phyloP scores from a whole-genome alignment of 1,140 invertebrate genomes.

The Drosophila micromelanica region DNA sequence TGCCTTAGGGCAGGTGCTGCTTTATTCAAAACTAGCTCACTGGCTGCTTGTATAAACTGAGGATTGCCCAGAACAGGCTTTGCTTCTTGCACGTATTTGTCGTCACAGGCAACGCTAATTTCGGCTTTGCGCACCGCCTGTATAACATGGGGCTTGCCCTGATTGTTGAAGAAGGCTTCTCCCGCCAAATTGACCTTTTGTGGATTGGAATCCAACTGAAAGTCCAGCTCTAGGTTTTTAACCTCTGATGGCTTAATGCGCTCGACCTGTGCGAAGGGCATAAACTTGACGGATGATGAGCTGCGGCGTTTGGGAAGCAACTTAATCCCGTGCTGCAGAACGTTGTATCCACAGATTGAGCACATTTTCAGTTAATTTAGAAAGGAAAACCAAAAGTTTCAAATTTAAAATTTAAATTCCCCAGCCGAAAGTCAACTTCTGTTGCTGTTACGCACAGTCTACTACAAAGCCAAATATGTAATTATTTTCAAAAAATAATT shows the following conservation, averaged over 20 bases:
- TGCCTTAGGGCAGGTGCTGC: conserved; percentile 90
- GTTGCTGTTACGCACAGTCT: conserved; percentile 11
- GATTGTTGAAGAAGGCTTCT: conserved; percentile 91
- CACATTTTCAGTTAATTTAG: conserved; percentile 12
- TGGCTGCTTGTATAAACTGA: conserved; percentile 90
- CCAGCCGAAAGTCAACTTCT: not conserved
- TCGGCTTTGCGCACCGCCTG: conserved; percentile 97
- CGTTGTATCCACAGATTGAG: conserved; percentile 3
- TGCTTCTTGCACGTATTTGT: conserved; percentile 96
- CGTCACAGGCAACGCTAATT: conserved; percentile 91
- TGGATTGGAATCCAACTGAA: conserved; percentile 21
- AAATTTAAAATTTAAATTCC: not conserved
- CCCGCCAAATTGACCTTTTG: conserved; percentile 34
- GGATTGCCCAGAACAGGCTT: conserved; percentile 90
- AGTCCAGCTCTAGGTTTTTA: conserved; percentile 16
- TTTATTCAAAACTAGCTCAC: conserved; percentile 92
- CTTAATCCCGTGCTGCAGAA: conserved; percentile 8
- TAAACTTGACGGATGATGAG: conserved; percentile 10
- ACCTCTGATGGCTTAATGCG: conserved; percentile 4
- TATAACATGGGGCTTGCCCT: conserved; percentile 97
- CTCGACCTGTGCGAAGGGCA: conserved; percentile 27
- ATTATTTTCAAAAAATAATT: not conserved
- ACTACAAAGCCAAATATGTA: not conserved
- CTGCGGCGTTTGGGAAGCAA: conserved; percentile 11
- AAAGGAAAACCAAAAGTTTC: not conserved